A percentile compares a stretch with the other conserved stretches of the same genome.
These are phyloP conservation scores for Trididemnum miniatum DNA, from an alignment of 23 tunicate genomes.

Conservation along the genomic window DNA sequence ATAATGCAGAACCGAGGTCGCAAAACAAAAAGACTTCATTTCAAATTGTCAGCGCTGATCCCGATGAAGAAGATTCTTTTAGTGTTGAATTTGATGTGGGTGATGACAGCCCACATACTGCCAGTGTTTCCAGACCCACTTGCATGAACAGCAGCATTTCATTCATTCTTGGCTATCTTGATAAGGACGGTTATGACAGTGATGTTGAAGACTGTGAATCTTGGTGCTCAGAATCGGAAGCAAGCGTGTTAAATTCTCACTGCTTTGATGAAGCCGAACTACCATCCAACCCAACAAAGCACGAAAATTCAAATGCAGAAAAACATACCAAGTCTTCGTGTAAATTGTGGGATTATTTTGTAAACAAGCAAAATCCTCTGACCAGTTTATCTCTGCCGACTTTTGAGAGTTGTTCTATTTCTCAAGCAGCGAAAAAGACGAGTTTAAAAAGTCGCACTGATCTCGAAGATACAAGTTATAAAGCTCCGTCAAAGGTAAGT, in stretches of 20 bases:
- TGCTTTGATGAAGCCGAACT: too few species aligned
- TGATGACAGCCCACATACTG: neutral
- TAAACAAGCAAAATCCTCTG: neutral
- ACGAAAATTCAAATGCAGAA: too few species aligned
- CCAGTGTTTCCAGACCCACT: conserved; percentile 44
- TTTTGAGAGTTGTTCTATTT: neutral
- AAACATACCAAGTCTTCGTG: conserved; percentile 1
- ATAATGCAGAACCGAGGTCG: neutral
- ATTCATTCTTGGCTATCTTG: conserved; percentile 37
- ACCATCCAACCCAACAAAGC: too few species aligned
- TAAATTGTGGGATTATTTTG: conserved; percentile 39
- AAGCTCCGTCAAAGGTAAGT: conserved; percentile 11
- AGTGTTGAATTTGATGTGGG: neutral
- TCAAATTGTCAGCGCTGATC: neutral
- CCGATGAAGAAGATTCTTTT: neutral
- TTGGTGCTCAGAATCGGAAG: neutral
- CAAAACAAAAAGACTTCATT: neutral
- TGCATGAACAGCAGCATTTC: conserved; percentile 46
- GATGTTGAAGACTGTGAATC: neutral
- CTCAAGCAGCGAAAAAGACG: too few species aligned
- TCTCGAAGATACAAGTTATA: neutral
- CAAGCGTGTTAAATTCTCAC: neutral
- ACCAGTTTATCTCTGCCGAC: neutral
- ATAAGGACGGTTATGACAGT: conserved; percentile 30
- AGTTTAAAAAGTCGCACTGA: neutral